phyloP scores from a whole-genome alignment of 2,888 invertebrate species.

The Onthophagus sagittarius region DNA sequence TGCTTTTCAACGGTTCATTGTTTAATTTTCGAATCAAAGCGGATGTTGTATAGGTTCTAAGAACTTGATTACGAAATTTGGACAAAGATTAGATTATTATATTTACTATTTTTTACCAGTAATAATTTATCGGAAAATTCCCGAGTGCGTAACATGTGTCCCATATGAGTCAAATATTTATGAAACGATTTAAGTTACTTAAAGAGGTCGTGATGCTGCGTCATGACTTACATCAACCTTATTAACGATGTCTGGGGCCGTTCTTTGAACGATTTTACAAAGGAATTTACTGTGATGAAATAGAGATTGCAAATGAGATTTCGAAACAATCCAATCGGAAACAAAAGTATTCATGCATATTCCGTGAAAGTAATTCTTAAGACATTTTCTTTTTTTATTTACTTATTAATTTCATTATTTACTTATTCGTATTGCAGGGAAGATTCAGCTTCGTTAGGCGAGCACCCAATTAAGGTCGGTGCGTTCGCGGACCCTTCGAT shows the following conservation, averaged over 20 bases:
- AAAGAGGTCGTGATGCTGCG: background rate
- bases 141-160: background rate
- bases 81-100: background rate
- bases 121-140: background rate
- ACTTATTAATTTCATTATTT: conserved; percentile 12
- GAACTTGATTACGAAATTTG: background rate
- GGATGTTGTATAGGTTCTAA: background rate
- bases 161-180: background rate
- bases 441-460: conserved; percentile 65
- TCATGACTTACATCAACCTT: background rate
- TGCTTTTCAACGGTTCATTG: background rate
- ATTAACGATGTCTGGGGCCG: background rate
- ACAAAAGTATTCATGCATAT: background rate
- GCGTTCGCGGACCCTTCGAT: conserved; percentile 70
- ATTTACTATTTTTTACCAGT: background rate
- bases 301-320: background rate
- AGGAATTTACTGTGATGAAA: background rate
- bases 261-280: background rate
- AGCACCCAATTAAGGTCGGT: conserved; percentile 71
- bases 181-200: background rate
- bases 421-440: conserved; percentile 50
- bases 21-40: background rate
- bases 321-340: background rate
- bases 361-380: background rate
- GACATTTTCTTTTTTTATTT: background rate